Percentiles rank a stretch among this genome's conserved stretches.
phyloP scores from a whole-genome alignment of 2,797 vertebrate species.

The Ispidina lecontei region DNA sequence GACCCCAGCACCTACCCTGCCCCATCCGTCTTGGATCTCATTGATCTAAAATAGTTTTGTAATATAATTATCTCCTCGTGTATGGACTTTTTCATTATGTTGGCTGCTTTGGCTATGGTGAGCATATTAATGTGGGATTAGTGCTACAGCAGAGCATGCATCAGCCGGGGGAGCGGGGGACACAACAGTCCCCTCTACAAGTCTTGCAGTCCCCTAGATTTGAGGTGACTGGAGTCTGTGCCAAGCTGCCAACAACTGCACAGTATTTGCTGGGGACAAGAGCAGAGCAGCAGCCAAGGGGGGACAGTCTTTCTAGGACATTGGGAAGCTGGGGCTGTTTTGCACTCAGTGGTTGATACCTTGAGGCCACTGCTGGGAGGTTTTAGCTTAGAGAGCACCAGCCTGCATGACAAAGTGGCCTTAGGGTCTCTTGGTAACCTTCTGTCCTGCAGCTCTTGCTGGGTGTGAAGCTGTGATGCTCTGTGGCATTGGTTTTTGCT shows the following conservation, averaged over 20 bases:
- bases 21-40: background rate
- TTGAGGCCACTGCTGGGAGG: rapidly evolving
- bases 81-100: constrained; percentile 7
- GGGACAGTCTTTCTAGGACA: background rate
- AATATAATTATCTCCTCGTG: background rate
- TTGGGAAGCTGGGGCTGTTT: background rate
- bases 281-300: background rate
- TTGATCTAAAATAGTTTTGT: constrained; percentile 43
- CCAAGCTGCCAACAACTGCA: background rate
- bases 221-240: background rate
- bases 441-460: background rate
- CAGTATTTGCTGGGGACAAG: background rate
- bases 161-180: background rate
- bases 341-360: background rate
- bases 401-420: background rate
- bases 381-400: background rate
- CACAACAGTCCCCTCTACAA: background rate
- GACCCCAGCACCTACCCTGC: background rate
- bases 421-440: background rate
- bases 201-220: rapidly evolving
- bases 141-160: rapidly evolving
- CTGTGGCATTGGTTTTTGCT: background rate
- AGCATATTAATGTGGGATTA: constrained; percentile 18
- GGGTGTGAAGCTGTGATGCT: background rate
- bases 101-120: background rate